Evolutionary conservation across 1,140 invertebrate species (phyloP).

Genomic region (Octopus bimaculoides): DNA sequence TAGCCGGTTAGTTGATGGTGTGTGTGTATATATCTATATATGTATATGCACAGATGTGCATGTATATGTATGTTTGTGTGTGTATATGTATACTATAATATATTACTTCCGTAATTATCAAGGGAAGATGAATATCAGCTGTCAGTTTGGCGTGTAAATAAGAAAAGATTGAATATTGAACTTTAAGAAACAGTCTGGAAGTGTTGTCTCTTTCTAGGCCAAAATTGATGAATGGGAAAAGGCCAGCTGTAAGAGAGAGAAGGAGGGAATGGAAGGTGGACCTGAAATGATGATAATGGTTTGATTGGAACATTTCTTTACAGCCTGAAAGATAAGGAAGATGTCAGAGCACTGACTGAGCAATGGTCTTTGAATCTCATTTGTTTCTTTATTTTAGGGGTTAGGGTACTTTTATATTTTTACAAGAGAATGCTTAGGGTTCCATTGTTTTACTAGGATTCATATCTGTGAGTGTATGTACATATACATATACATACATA

Average conservation of each 20-base stretch:
- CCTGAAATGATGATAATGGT: neutral
- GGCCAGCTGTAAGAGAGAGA: neutral
- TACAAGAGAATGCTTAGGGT: too few relatives aligned
- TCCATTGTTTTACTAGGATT: too few relatives aligned
- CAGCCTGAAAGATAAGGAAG: too few relatives aligned
- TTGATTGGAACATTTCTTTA: neutral
- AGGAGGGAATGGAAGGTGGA: neutral
- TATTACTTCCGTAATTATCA: neutral
- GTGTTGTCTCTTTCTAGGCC: neutral
- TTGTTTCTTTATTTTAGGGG: too few relatives aligned
- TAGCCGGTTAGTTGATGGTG: too few relatives aligned
- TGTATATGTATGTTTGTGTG: neutral
- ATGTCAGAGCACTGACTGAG: too few relatives aligned
- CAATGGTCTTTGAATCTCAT: constrained; percentile 50
- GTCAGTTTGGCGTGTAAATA: neutral
- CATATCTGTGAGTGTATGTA: too few relatives aligned
- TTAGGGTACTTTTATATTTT: too few relatives aligned
- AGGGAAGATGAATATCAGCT: neutral
- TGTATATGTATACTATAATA: neutral
- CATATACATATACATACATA: too few relatives aligned
- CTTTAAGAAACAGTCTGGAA: neutral
- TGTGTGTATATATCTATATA: neutral
- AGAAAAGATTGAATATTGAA: neutral
- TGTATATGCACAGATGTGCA: neutral
- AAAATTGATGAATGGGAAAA: neutral